Conservation (phyloP, 2,797 vertebrate species). For the Limosa lapponica region DNA sequence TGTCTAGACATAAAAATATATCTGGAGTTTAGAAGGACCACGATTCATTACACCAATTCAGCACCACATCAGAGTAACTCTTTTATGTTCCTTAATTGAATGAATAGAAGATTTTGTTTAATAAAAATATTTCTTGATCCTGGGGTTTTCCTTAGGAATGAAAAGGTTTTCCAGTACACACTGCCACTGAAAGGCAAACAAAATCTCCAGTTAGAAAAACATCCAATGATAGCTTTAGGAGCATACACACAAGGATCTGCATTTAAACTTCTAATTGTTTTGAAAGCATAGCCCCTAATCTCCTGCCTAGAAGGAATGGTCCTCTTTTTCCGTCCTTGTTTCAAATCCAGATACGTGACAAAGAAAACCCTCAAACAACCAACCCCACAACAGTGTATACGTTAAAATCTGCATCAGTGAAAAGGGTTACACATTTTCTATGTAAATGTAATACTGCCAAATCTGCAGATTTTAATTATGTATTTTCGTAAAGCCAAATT, state of each 20-base stretch:
- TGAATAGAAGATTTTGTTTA: background rate
- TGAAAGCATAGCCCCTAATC: conserved; percentile 35
- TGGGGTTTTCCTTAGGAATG: background rate
- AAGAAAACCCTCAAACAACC: background rate
- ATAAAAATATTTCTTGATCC: conserved; percentile 47
- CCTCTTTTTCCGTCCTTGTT: conserved; percentile 39
- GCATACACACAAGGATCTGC: background rate
- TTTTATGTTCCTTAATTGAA: background rate
- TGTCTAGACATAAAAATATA: conserved; percentile 65
- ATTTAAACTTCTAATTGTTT: background rate
- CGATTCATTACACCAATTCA: conserved; percentile 28
- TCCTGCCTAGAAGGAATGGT: conserved; percentile 43
- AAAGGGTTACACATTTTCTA: background rate
- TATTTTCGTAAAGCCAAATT: background rate
- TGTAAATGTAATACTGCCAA: background rate
- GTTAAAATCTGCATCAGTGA: background rate
- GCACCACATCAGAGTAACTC: background rate
- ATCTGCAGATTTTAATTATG: background rate
- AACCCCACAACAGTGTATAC: background rate
- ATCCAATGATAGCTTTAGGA: conserved; percentile 43
- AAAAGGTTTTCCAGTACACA: background rate
- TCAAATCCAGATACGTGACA: background rate
- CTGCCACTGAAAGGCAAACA: background rate
- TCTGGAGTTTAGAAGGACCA: conserved; percentile 49
- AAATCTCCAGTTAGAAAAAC: background rate